Evolutionary conservation across 2,888 invertebrate genomes (phyloP), one percentile per base, ranked within the genome.

Genomic region (Dolichomitus sp.): DNA sequence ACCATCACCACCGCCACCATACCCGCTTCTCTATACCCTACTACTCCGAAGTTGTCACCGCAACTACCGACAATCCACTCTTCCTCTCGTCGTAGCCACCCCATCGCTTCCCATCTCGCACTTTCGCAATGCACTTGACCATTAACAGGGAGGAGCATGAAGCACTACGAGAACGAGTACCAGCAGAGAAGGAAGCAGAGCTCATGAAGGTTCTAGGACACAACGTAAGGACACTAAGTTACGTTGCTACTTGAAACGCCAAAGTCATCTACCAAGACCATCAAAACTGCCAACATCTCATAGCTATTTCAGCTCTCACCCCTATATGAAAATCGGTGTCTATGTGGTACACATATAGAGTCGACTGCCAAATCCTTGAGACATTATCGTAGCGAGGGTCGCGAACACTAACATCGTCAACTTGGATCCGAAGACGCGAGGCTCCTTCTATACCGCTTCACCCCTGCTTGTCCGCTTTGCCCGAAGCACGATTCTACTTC

Each of bases 31-130:
- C 63, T 54, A n/a, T 57, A 50, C 59, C 68, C 63, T 52, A 65
- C 74, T 54, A 81, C 85, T 83, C 79, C 61, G 59, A 85, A 89
- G 86, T 89, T 90, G 88, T 86, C 87, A 86, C 86, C 85, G 85
- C 87, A 86, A 88, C 89, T 84, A 86, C 80, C 68, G 82, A 84
- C 87, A 81, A 89, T 85, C 86, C 86, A 81, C 87, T 84, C 75
- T 66, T 80, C 65, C 63, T 63, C 81, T 81, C 75, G 73, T 50
- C 82, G 48, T 69, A 30, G 42, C 80, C 65, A 52, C 59, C 61
- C 77, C 54, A 54, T 14, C 82, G 59, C 50, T 42, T 75, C 30
- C 59, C 54, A 42, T 61, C 59, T 75, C 65, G 54, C 57, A 73
- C 81, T 54, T 37, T 42, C 14, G 7, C 23, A n/a, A 54, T 81